Percentiles rank a stretch among this genome's conserved stretches.
Conservation (phyloP, 2,888 invertebrate genomes). For the Drosophila hawaiiensis region DNA sequence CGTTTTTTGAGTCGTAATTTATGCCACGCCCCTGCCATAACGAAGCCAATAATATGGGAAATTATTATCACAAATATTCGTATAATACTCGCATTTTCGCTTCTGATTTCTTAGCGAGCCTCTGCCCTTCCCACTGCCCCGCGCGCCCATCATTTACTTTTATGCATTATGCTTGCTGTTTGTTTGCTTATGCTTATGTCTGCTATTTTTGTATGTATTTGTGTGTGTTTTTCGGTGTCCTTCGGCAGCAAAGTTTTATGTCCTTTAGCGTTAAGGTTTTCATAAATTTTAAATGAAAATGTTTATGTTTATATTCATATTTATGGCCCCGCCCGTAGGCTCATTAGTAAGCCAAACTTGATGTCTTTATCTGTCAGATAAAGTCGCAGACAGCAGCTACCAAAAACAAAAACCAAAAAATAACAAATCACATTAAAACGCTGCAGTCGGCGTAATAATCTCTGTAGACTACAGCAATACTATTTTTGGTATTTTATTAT, state of each 20-base stretch:
- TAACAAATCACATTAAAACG: slow-evolving; percentile 7
- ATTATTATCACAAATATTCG: slow-evolving; percentile 75
- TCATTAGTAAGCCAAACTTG: slow-evolving; percentile 60
- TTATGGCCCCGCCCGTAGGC: slow-evolving; percentile 46
- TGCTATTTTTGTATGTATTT: neutral
- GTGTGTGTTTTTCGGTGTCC: slow-evolving; percentile 27
- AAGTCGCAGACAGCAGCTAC: slow-evolving; percentile 12
- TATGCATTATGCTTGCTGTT: slow-evolving; percentile 41
- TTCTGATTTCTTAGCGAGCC: slow-evolving; percentile 51
- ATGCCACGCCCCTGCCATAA: slow-evolving; percentile 76
- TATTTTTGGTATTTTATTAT: neutral
- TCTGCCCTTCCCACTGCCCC: neutral
- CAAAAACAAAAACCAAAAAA: neutral
- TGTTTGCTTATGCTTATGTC: slow-evolving; percentile 37
- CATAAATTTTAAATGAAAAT: slow-evolving; percentile 67
- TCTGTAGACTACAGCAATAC: neutral
- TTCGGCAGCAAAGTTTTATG: slow-evolving; percentile 41
- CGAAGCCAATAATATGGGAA: slow-evolving; percentile 72
- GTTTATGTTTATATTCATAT: slow-evolving; percentile 63
- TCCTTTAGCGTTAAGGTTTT: slow-evolving; percentile 50
- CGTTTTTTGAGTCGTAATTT: slow-evolving; percentile 54
- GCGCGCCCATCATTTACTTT: slow-evolving; percentile 4
- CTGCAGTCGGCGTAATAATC: slow-evolving; percentile 4
- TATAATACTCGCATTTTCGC: slow-evolving; percentile 54
- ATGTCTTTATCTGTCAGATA: slow-evolving; percentile 47